phyloP scores from a whole-genome alignment of 2,888 invertebrate genomes.

The Drosophila affinis region DNA sequence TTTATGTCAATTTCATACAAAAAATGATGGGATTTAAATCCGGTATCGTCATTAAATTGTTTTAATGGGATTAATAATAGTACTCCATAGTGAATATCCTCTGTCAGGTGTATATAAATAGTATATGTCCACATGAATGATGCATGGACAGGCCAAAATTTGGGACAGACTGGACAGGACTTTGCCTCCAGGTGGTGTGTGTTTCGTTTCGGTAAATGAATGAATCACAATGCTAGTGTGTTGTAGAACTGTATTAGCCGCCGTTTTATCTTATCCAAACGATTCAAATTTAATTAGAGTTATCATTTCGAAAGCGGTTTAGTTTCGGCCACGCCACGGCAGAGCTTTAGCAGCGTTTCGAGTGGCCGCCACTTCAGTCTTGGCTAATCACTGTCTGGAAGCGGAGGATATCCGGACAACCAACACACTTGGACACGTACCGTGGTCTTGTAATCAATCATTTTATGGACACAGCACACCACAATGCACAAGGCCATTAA shows the following conservation, averaged over 20 bases:
- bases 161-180: constrained; percentile 14
- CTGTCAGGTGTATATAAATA: neutral
- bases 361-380: constrained; percentile 51
- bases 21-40: neutral
- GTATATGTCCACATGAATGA: constrained; percentile 28
- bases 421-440: constrained; percentile 14
- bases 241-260: constrained; percentile 26
- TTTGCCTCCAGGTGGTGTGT: constrained; percentile 29
- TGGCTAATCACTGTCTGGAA: constrained; percentile 49
- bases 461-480: constrained; percentile 19
- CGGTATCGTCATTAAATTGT: neutral
- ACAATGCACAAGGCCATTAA: constrained; percentile 73
- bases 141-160: constrained; percentile 14
- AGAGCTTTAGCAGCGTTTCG: constrained; percentile 11
- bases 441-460: constrained; percentile 36
- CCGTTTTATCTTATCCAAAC: constrained; percentile 56
- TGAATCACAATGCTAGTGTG: constrained; percentile 27
- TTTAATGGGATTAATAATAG: neutral
- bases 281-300: constrained; percentile 64
- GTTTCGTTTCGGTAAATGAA: neutral
- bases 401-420: constrained; percentile 52
- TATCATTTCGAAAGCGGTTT: constrained; percentile 49
- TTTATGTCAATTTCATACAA: no score
- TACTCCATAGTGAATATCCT: neutral
- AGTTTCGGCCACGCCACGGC: constrained; percentile 19